These are phyloP conservation scores for Drosophila bipectinata DNA, from an alignment of 1,140 invertebrate species.

Conservation along the genomic window DNA sequence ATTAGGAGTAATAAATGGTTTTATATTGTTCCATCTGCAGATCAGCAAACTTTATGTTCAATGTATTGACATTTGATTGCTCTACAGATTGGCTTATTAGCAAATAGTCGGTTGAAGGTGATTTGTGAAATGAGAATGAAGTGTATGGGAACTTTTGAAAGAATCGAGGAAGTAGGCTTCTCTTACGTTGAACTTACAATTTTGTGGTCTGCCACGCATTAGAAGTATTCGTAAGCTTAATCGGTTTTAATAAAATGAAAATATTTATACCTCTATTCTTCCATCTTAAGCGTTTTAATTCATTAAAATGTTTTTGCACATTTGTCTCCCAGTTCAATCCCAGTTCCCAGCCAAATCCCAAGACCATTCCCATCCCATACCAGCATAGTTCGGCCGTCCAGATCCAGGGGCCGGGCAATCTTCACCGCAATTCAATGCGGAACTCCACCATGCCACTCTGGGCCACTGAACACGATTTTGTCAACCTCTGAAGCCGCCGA, in stretches of 20 bases:
- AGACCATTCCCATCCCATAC: constrained; percentile 25
- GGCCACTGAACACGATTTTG: constrained; percentile 67
- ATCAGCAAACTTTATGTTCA: constrained; percentile 57
- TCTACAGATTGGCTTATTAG: constrained; percentile 74
- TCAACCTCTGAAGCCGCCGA: constrained; percentile 70
- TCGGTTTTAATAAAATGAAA: constrained; percentile 36
- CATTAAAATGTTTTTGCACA: constrained; percentile 72
- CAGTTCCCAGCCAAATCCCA: constrained; percentile 1
- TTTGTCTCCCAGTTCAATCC: constrained; percentile 20
- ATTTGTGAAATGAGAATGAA: background rate
- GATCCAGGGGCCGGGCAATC: constrained; percentile 55
- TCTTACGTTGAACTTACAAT: too few species aligned
- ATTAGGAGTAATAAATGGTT: constrained; percentile 66
- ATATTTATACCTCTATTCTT: constrained; percentile 31
- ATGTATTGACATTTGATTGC: constrained; percentile 77
- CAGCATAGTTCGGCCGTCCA: constrained; percentile 60
- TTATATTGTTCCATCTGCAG: constrained; percentile 48
- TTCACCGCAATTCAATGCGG: constrained; percentile 68
- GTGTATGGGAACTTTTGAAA: constrained; percentile 3
- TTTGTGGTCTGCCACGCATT: too few species aligned
- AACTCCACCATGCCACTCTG: constrained; percentile 49
- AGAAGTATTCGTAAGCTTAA: constrained; percentile 5
- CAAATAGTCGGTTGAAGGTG: constrained; percentile 24
- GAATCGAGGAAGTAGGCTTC: too few species aligned
- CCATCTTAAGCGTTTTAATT: constrained; percentile 60